Evolutionary conservation across 2,113 vertebrate species (phyloP).

Genomic region (Isichthys henryi): DNA sequence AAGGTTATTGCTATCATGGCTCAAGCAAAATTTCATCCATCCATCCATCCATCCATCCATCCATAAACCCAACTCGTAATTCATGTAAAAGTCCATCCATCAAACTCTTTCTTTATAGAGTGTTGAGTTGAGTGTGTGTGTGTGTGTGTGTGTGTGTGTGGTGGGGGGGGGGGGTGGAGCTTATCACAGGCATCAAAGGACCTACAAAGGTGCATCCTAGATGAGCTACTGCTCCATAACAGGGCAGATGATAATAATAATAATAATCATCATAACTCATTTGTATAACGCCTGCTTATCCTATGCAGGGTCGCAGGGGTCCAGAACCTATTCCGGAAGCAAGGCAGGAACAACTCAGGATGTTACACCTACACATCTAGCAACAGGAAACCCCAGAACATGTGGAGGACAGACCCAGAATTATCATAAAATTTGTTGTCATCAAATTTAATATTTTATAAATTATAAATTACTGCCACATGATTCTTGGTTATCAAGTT

Average conservation of each 20-base stretch:
- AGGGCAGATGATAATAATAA: neutral
- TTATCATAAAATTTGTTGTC: neutral
- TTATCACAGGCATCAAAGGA: neutral
- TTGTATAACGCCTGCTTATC: neutral
- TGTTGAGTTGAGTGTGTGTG: conserved; percentile 20
- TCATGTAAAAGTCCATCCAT: neutral
- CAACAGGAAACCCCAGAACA: neutral
- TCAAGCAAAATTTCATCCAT: neutral
- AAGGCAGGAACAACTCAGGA: neutral
- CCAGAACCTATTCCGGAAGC: neutral
- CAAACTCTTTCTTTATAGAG: neutral
- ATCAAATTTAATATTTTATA: neutral
- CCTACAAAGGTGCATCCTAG: no score
- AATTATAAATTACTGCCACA: neutral
- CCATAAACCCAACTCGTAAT: neutral
- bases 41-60: neutral
- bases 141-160: no score
- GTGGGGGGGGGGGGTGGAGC: neutral
- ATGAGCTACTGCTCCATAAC: no score
- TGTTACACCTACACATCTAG: neutral
- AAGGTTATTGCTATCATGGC: neutral
- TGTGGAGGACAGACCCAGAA: neutral
- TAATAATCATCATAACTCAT: neutral
- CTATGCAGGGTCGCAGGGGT: neutral
- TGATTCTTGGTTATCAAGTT: neutral